Evolutionary conservation across 2,888 invertebrate species (phyloP).

Genomic region (Pammene aurita): DNA sequence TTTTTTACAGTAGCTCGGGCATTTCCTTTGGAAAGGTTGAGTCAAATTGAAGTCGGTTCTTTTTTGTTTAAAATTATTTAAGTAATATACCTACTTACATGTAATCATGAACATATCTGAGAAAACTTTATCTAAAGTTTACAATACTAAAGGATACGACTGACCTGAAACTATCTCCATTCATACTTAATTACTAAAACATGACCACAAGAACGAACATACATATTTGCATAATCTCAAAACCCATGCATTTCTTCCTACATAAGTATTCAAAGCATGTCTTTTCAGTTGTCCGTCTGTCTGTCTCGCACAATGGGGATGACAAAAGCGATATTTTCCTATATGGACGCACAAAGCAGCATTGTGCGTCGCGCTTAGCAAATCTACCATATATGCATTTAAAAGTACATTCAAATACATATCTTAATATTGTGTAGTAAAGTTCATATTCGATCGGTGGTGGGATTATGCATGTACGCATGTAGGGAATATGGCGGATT

Average conservation of each 20-base stretch:
- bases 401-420: background rate
- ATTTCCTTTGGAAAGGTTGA: too few species aligned
- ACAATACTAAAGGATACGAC: too few species aligned
- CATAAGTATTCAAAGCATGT: slow-evolving; percentile 76
- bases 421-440: background rate
- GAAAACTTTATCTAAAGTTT: too few species aligned
- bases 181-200: slow-evolving; percentile 52
- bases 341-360: slow-evolving; percentile 76
- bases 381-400: slow-evolving; percentile 13
- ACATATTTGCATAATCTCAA: slow-evolving; percentile 54
- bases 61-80: too few species aligned
- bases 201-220: slow-evolving; percentile 46
- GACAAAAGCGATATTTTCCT: slow-evolving; percentile 81
- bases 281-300: slow-evolving; percentile 81
- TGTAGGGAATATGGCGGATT: slow-evolving; percentile 59
- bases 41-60: too few species aligned
- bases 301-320: slow-evolving; percentile 75
- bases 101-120: too few species aligned
- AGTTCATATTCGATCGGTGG: slow-evolving; percentile 40
- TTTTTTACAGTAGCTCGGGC: too few species aligned
- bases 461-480: slow-evolving; percentile 42
- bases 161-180: slow-evolving; percentile 29
- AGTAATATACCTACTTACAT: too few species aligned
- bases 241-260: slow-evolving; percentile 54
- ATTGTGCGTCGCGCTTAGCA: slow-evolving; percentile 58